Conservation (phyloP, 1,140 invertebrate genomes). For the Drosophila melanogaster region Release_6_plus_ISO1_MT NT_033777.3:21693001-21693500, state of each 20-base stretch:
- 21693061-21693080: constrained; percentile 35
- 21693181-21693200: constrained; percentile 21
- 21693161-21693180: constrained; percentile 18
- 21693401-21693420: constrained; percentile 21
- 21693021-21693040: constrained; percentile 76
- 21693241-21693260: constrained; percentile 3
- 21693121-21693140: constrained; percentile 51
- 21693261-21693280: constrained; percentile 68
- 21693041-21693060: constrained; percentile 57
- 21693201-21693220: constrained; percentile 9
- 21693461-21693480: constrained; percentile 34
- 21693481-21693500: constrained; percentile 64
- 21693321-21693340: constrained; percentile 55
- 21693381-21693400: constrained; percentile 24
- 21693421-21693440: constrained; percentile 50
- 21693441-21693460: constrained; percentile 39
- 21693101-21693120: constrained; percentile 44
- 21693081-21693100: constrained; percentile 32
- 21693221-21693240: constrained; percentile 34
- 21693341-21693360: constrained; percentile 68
- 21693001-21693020: constrained; percentile 64
- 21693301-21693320: constrained; percentile 39
- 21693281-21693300: constrained; percentile 73
- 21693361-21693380: constrained; percentile 64
- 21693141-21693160: constrained; percentile 53